Evolutionary conservation across 2,113 vertebrate genomes (phyloP), one percentile per base, ranked within the genome.

Genomic region (Eolophus roseicapilla): DNA sequence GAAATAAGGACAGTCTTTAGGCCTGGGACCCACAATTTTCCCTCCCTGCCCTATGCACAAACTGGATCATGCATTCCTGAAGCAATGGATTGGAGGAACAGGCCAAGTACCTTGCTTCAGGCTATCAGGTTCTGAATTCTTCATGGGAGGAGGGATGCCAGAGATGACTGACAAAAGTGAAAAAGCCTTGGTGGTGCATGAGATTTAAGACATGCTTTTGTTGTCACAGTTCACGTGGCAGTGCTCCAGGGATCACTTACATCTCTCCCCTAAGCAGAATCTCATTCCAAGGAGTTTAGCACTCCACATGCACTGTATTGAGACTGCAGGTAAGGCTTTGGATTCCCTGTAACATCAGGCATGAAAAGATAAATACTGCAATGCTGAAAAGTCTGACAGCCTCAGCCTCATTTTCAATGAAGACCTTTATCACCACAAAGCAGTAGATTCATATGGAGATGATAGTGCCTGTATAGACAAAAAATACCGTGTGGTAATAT

Each of bases 221-320:
- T 28, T 70, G 28, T 82, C 28, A 44, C 8, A 1, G 21, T 70
- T 92, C 68, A 71, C 7, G 24, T 64, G 8, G 8, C 5, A 94
- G n/a, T 43, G 55, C 25, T 53, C 41, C 7, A 67, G 20, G 10
- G 28, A 31, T 44, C 15, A 80, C 89, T 57, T 46, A 35, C 4
- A 50, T 18, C 17, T 63, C 17, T 59, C 3, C 7, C 9, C 7
- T 64, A 9, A 64, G 60, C 17, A 86, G 63, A 52, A 28, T 74
- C 10, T 46, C 37, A 60, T 53, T 28, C 27, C 9, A 68, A n/a
- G 5, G 39, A 49, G 12, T 49, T 79, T 39, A 75, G 17, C 13
- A 10, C 5, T 77, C 31, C 11, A 24, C 0, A 1, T 63, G 35
- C 3, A 24, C 1, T 10, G 15, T 23, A 57, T 14, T 2, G 8